Conservation (phyloP, 1,140 invertebrate genomes). For the Cheumatopsyche charites region DNA sequence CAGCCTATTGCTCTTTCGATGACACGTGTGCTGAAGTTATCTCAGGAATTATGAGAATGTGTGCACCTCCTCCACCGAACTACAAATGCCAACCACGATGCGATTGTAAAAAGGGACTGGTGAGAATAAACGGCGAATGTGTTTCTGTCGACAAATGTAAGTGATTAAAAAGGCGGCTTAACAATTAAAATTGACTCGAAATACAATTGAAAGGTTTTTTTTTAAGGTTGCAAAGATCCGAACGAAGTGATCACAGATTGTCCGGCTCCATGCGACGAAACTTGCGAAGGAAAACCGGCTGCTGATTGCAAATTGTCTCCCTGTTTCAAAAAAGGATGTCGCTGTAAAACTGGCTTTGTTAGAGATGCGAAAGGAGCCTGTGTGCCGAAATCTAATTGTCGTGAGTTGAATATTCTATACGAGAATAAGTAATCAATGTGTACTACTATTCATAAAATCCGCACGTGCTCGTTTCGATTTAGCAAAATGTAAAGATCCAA, state of each 20-base stretch:
- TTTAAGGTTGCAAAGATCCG: constrained; percentile 10
- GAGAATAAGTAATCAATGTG: not conserved
- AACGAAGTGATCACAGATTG: not conserved
- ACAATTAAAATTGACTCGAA: not conserved
- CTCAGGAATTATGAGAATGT: not conserved
- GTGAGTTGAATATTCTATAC: not conserved
- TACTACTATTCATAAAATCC: not conserved
- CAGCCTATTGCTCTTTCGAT: constrained; percentile 17
- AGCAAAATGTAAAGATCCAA: not conserved
- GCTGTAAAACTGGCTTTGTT: not conserved
- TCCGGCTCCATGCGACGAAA: constrained; percentile 21
- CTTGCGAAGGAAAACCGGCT: constrained; percentile 5
- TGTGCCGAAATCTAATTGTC: not conserved
- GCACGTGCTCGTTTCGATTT: not conserved
- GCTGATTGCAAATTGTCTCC: constrained; percentile 12
- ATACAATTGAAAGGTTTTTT: not conserved
- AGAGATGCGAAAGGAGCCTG: not conserved
- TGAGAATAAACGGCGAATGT: not conserved
- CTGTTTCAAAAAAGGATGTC: constrained; percentile 16
- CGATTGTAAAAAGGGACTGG: not conserved
- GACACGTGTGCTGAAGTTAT: not conserved
- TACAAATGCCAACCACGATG: constrained; percentile 26
- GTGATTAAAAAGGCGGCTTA: not conserved
- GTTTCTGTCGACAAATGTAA: constrained; percentile 5
- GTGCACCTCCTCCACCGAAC: constrained; percentile 1